These are phyloP conservation scores for Typhlichthys eigenmanni DNA, from an alignment of 2,797 vertebrate species.

Conservation along the genomic window DNA sequence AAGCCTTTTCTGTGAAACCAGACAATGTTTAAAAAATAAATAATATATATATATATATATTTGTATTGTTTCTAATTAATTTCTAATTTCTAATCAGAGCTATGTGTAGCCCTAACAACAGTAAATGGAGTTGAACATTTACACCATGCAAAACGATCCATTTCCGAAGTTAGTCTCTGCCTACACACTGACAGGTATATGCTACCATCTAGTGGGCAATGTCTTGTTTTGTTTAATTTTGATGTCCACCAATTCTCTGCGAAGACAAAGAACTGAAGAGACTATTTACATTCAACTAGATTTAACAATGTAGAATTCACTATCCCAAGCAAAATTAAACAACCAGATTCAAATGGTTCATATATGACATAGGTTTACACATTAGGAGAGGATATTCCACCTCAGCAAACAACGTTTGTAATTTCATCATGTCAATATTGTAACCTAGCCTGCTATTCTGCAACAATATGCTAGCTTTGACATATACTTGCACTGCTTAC, in stretches of 20 bases:
- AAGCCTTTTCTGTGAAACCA: too few species aligned
- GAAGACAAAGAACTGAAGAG: too few species aligned
- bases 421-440: not conserved
- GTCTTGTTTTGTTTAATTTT: not conserved
- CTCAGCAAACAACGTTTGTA: not conserved
- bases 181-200: not conserved
- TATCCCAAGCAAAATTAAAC: not conserved
- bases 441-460: not conserved
- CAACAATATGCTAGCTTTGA: not conserved
- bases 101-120: too few species aligned
- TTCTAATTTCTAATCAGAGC: too few species aligned
- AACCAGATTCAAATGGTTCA: not conserved
- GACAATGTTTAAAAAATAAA: too few species aligned
- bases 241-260: not conserved
- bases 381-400: not conserved
- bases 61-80: too few species aligned
- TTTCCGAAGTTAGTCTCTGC: too few species aligned
- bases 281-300: not conserved
- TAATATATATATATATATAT: too few species aligned
- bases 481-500: not conserved
- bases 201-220: constrained; percentile 55
- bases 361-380: not conserved
- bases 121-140: too few species aligned
- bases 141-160: too few species aligned
- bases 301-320: not conserved